A percentile compares a stretch with the other conserved stretches of the same genome.
phyloP scores from a whole-genome alignment of 2,888 invertebrate species.

The Scaptomyza tumidula region DNA sequence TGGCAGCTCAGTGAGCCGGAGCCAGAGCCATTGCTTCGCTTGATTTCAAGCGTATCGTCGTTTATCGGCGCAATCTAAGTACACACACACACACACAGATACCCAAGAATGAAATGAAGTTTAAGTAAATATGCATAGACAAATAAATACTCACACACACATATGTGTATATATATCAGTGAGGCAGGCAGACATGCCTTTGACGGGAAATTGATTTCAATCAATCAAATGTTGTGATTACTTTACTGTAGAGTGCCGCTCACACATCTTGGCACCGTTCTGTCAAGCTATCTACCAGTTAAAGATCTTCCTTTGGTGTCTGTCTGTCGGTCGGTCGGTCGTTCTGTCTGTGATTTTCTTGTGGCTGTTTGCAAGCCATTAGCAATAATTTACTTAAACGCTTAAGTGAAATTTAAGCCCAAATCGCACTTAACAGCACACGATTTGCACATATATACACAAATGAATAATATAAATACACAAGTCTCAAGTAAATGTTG shows the following conservation, averaged over 20 bases:
- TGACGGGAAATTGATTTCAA: conserved; percentile 83
- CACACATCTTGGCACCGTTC: conserved; percentile 50
- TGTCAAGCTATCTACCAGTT: conserved; percentile 17
- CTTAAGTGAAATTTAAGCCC: conserved; percentile 62
- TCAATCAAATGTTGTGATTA: conserved; percentile 83
- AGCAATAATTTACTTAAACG: conserved; percentile 77
- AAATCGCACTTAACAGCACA: conserved; percentile 46
- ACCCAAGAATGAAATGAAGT: conserved; percentile 51
- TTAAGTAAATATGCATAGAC: conserved; percentile 70
- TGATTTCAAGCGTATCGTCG: conserved; percentile 68
- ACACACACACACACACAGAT: conserved; percentile 15
- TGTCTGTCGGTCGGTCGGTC: no score
- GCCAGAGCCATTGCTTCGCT: conserved; percentile 31
- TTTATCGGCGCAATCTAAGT: conserved; percentile 53
- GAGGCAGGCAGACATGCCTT: conserved; percentile 58
- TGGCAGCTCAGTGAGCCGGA: conserved; percentile 19
- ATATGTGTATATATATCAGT: conserved; percentile 10
- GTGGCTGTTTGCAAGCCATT: conserved; percentile 66
- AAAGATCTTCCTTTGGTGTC: conserved; percentile 16
- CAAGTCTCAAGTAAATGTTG: conserved; percentile 18
- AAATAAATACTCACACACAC: conserved; percentile 43
- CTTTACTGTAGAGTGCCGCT: conserved; percentile 66
- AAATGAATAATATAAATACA: background rate
- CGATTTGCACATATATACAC: conserved; percentile 6
- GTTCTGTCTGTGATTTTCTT: conserved; percentile 28